These are phyloP conservation scores for Plectropomus leopardus DNA, from an alignment of 2,113 vertebrate species.

Conservation along the genomic window DNA sequence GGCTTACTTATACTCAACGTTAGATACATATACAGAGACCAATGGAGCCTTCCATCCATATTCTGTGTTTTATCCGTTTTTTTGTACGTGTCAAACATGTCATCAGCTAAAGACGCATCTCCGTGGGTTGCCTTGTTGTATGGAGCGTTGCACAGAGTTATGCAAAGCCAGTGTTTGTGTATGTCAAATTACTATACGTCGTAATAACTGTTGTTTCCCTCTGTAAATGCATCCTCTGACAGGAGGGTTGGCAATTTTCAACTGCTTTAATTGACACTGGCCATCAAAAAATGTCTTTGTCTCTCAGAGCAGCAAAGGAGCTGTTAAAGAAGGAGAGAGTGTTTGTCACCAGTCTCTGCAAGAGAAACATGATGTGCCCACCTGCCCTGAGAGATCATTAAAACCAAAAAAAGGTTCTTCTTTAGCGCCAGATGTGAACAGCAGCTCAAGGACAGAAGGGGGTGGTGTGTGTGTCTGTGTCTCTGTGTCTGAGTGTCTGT, in stretches of 20 bases:
- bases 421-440: constrained; percentile 36
- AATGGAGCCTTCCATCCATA: no score
- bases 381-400: constrained; percentile 35
- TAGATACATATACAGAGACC: no score
- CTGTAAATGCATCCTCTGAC: constrained; percentile 22
- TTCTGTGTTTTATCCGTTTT: no score
- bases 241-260: constrained; percentile 28
- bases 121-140: no score
- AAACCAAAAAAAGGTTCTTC: constrained; percentile 32
- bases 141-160: no score
- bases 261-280: constrained; percentile 49
- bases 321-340: constrained; percentile 28
- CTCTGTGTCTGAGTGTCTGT: no score
- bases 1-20: no score
- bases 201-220: constrained; percentile 31
- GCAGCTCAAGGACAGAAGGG: constrained; percentile 2
- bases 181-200: not conserved
- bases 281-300: constrained; percentile 30
- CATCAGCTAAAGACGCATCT: no score
- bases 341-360: constrained; percentile 19
- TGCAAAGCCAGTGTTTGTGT: no score
- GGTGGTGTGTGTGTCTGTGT: no score
- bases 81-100: no score
- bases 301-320: constrained; percentile 8
- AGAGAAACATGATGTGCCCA: constrained; percentile 21